phyloP scores from a whole-genome alignment of 2,797 vertebrate genomes.

The Enteromius mattozi region DNA sequence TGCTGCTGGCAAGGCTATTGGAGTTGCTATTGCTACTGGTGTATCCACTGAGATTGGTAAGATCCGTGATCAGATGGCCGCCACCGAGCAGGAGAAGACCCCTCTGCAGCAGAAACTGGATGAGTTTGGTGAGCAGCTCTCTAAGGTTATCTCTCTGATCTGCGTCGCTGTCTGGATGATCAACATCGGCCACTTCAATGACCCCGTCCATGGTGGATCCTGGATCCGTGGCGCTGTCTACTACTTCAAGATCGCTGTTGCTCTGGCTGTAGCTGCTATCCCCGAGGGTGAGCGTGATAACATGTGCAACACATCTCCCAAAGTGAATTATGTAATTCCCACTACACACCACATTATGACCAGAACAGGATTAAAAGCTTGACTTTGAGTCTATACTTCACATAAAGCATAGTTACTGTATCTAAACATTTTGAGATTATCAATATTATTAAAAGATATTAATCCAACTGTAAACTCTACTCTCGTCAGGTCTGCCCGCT shows the following conservation, averaged over 20 bases:
- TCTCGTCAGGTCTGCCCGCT: conserved; percentile 85
- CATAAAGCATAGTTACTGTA: not conserved
- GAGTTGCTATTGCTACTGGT: conserved; percentile 87
- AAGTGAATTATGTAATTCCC: not conserved
- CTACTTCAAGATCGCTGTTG: conserved; percentile 97
- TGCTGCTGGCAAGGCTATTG: conserved; percentile 89
- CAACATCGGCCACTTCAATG: conserved; percentile 97
- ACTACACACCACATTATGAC: not conserved
- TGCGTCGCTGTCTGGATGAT: conserved; percentile 96
- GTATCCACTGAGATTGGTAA: conserved; percentile 94
- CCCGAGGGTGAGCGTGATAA: conserved; percentile 84
- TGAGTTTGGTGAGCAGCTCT: conserved; percentile 95
- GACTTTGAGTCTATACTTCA: conserved; percentile 1
- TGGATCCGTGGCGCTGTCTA: conserved; percentile 95
- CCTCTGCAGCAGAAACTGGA: conserved; percentile 95
- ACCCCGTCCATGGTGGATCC: conserved; percentile 93
- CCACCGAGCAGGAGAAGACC: conserved; percentile 95
- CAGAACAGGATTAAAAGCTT: not conserved
- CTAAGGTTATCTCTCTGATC: conserved; percentile 96
- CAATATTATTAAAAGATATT: conserved; percentile 14
- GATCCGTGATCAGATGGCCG: conserved; percentile 96
- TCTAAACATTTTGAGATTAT: not conserved
- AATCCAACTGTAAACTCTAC: not conserved
- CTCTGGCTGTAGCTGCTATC: conserved; percentile 93
- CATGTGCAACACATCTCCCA: not conserved